phyloP scores from a whole-genome alignment of 2,113 vertebrate genomes.

The Seriola rivoliana region DNA sequence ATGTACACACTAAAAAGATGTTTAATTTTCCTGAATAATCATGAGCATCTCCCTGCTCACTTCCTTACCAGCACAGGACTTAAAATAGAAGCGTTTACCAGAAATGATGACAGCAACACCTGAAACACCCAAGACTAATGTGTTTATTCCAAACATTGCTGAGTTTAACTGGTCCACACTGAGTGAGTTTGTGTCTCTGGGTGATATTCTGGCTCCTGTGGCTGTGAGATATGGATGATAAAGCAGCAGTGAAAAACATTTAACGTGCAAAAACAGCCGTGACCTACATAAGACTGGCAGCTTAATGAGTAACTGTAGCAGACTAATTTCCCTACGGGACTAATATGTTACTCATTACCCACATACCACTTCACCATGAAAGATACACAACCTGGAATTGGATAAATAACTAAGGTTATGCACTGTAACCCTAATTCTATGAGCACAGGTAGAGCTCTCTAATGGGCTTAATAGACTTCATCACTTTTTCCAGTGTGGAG shows the following conservation, averaged over 20 bases:
- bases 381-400: constrained; percentile 31
- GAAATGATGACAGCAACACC: not conserved
- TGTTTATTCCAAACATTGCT: constrained; percentile 34
- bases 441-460: not conserved
- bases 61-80: not conserved
- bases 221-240: constrained; percentile 47
- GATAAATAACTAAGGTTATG: constrained; percentile 31
- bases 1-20: not conserved
- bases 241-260: constrained; percentile 51
- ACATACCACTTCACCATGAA: constrained; percentile 8
- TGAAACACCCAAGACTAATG: not conserved
- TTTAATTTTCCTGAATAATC: not conserved
- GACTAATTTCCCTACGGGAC: constrained; percentile 57
- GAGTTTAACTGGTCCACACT: not conserved
- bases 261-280: constrained; percentile 57
- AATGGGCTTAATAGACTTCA: not conserved
- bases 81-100: not conserved
- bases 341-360: constrained; percentile 64
- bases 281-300: constrained; percentile 68
- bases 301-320: constrained; percentile 74
- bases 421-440: not conserved
- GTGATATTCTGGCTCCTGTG: constrained; percentile 24
- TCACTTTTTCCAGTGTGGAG: not conserved
- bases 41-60: not conserved
- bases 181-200: constrained; percentile 9